Evolutionary conservation across 2,888 invertebrate genomes (phyloP), one percentile per base, ranked within the genome.

Genomic region (Deilephila porcellus): DNA sequence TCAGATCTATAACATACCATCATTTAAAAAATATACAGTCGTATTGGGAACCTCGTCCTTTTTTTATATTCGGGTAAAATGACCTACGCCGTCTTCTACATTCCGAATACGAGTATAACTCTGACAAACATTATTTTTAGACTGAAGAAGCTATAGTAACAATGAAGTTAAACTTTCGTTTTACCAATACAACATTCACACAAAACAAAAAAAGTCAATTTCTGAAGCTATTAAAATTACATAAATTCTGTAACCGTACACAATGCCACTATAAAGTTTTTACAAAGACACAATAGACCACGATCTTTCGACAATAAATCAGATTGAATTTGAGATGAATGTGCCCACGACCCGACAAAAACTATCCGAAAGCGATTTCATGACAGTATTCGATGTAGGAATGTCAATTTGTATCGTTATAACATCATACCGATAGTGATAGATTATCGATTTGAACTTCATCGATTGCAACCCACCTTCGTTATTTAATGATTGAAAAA

Each of bases 331-430:
- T 37, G 34, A 59, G 45, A 60, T 60, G 59, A 71, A 60, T 62
- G 75, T 77, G 74, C 71, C 73, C 60, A 60, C 53, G 73, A 63
- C 29, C 11, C 20, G 52, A 64, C 71, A 76, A 81, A 77, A 79
- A 79, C 75, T 74, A 17, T 34, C 73, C 71, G 74, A 79, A 84
- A 83, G 83, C 83, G 80, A 83, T 85, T 79, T 76, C 29, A 74
- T 75, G 56, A 56, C 56, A n/a, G 4, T 5, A 56, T 73, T 79
- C 74, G 76, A 72, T 4, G 3, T 17, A 60, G 11, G 29, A 17
- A 29, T 60, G 14, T 60, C 11, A 17, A 60, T 60, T 29, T 29
- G 17, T 29, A 60, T 17, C 56, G 56, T 45, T 45, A 45, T 11
- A 45, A 45, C 45, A 45, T 14, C 45, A 45, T 4, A 56, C n/a